Conservation (phyloP, 2,888 invertebrate genomes). For the Lutraria lutraria region DNA sequence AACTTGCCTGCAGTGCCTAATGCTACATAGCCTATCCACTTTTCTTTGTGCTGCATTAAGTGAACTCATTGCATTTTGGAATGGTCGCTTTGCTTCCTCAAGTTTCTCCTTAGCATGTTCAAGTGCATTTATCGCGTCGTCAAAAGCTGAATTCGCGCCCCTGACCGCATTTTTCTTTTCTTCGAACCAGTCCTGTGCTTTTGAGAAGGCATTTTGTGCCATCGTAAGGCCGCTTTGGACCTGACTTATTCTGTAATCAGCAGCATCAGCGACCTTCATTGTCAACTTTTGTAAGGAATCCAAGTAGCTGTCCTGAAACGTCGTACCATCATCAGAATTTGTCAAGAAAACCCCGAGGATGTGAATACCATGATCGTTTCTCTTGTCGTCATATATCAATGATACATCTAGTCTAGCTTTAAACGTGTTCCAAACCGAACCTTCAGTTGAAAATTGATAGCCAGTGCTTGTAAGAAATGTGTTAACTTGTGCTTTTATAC, state of each 20-base stretch:
- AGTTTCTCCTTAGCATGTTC: constrained; percentile 64
- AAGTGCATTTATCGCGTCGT: constrained; percentile 50
- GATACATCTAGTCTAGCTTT: constrained; percentile 57
- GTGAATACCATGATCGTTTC: background rate
- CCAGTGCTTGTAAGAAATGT: constrained; percentile 54
- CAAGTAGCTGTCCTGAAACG: constrained; percentile 65
- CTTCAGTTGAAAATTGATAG: constrained; percentile 51
- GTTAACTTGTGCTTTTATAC: constrained; percentile 52
- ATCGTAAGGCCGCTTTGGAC: constrained; percentile 52
- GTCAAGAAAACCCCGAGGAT: constrained; percentile 53
- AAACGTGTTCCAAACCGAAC: constrained; percentile 67
- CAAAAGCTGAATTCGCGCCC: constrained; percentile 57
- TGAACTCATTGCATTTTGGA: constrained; percentile 55
- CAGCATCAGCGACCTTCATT: constrained; percentile 49
- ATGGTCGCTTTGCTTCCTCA: constrained; percentile 67
- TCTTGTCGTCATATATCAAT: constrained; percentile 28
- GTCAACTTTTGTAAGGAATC: constrained; percentile 53
- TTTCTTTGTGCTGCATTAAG: constrained; percentile 65
- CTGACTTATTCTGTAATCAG: constrained; percentile 52
- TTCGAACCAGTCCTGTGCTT: constrained; percentile 64
- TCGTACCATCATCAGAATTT: constrained; percentile 40
- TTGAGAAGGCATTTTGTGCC: constrained; percentile 50
- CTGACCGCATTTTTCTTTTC: constrained; percentile 56
- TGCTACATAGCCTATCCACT: constrained; percentile 65
- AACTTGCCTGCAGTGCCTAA: constrained; percentile 53